A percentile compares a stretch with the other conserved stretches of the same genome.
Conservation (phyloP, 2,113 vertebrate species). For the Thermophis baileyi region DNA sequence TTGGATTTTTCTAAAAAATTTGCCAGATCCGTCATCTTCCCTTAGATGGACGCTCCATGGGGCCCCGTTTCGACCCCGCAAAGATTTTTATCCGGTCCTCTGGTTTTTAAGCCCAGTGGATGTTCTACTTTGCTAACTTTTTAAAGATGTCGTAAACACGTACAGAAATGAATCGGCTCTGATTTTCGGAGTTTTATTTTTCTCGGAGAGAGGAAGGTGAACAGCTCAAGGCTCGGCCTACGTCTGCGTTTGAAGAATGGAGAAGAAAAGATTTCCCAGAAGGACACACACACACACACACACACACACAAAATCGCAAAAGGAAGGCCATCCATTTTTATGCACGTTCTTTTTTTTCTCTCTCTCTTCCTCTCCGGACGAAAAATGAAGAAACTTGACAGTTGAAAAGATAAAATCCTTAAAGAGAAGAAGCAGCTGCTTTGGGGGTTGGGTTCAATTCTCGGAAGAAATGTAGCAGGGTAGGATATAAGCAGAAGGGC, state of each 20-base stretch:
- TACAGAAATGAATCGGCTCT: not conserved
- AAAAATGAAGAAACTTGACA: not conserved
- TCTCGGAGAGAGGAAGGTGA: not conserved
- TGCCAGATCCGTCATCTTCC: not conserved
- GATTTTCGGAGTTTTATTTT: not conserved
- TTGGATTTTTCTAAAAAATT: not conserved
- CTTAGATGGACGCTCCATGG: not conserved
- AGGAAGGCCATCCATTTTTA: not conserved
- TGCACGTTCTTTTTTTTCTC: not conserved
- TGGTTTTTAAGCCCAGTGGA: not conserved
- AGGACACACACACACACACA: not conserved
- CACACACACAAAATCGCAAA: not conserved
- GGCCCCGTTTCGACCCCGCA: not conserved
- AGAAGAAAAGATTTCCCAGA: not conserved
- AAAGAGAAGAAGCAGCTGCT: not conserved
- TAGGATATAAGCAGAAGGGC: not conserved
- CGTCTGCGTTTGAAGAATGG: not conserved
- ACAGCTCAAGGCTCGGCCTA: not conserved
- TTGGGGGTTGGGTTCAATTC: not conserved
- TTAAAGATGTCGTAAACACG: not conserved
- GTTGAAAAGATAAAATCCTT: not conserved
- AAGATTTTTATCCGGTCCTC: not conserved
- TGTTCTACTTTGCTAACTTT: not conserved
- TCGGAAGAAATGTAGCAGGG: not conserved
- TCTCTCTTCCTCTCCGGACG: not conserved